Percentiles rank a stretch among this genome's conserved stretches.
phyloP scores from a whole-genome alignment of 1,140 invertebrate genomes.

The Procambarus clarkii region DNA sequence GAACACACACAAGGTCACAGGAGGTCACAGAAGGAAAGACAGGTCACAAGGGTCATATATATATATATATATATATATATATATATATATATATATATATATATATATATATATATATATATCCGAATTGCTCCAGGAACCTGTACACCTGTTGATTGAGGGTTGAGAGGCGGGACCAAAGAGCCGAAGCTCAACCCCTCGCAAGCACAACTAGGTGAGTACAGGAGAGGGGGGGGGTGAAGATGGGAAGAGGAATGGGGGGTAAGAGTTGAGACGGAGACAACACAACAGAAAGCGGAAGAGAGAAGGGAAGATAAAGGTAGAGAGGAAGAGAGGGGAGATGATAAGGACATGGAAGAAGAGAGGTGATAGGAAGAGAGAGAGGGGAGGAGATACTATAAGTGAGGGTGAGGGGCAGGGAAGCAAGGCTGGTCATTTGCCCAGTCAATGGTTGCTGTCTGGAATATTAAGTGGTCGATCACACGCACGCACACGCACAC shows the following conservation, averaged over 20 bases:
- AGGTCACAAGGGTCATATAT: no score
- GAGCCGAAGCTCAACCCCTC: no score
- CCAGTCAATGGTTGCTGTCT: no score
- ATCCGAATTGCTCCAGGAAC: neutral
- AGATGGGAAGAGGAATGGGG: no score
- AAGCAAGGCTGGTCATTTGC: neutral
- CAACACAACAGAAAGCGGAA: neutral
- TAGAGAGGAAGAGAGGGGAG: neutral
- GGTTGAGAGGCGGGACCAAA: no score
- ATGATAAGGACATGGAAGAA: neutral
- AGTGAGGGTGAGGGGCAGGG: neutral
- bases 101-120: conserved; percentile 6
- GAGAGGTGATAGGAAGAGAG: neutral
- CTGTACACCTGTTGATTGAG: no score
- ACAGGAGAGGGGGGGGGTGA: no score
- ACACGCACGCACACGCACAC: neutral
- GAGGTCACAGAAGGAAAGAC: no score
- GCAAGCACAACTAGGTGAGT: no score
- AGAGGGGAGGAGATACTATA: neutral
- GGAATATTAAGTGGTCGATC: no score
- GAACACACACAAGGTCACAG: no score
- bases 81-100: neutral
- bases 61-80: no score
- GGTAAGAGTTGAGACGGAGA: neutral
- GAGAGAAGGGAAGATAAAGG: neutral